Evolutionary conservation across 2,888 invertebrate species (phyloP), one percentile per base, ranked within the genome.

Genomic region (Lingula anatina): DNA sequence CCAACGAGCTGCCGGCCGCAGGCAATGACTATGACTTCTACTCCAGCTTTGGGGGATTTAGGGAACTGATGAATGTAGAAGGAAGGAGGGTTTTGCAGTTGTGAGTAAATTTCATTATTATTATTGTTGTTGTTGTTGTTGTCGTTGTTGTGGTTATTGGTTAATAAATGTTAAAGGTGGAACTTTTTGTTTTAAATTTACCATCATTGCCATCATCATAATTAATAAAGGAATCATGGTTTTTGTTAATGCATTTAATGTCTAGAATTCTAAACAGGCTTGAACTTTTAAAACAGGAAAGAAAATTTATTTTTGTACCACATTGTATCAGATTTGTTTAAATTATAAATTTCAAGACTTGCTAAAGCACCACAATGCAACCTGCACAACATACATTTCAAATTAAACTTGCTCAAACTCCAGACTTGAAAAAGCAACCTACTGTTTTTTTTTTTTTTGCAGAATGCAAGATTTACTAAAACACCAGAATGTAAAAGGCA

Each of bases 1-100:
- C 88, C 0, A 90, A 90, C 71, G 79, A 80, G 18, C 79, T 91
- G 54, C 91, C 92, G 0, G 77, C 80, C 39, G 57, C 63, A 7
- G 87, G 85, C 35, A 78, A 83, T 36, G 84, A 89, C 40, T 86
- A 85, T 70, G 84, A 86, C 62, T 83, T 86, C 52, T 90, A 88
- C 67, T 83, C 84, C 46, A 87, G 88, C n/a, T 87, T 85, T 72
- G 83, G 86, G 4, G 83, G 85, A 20, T 92, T 90, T 68, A 82
- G 84, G 35, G 80, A 82, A 57, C 80, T 86, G 5, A 81, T 87
- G 62, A 82, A 82, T 53, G 73, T 81, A 41, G 83, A 89, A 70
- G 83, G 84, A 3, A 80, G 83, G 56, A 82, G 83, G 65, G 80
- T 90, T 42, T 73, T 87, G 35, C 81, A 80, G 60, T 65, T 83